These are phyloP conservation scores for Crematogaster levior DNA, from an alignment of 2,888 invertebrate species.

Conservation along the genomic window DNA sequence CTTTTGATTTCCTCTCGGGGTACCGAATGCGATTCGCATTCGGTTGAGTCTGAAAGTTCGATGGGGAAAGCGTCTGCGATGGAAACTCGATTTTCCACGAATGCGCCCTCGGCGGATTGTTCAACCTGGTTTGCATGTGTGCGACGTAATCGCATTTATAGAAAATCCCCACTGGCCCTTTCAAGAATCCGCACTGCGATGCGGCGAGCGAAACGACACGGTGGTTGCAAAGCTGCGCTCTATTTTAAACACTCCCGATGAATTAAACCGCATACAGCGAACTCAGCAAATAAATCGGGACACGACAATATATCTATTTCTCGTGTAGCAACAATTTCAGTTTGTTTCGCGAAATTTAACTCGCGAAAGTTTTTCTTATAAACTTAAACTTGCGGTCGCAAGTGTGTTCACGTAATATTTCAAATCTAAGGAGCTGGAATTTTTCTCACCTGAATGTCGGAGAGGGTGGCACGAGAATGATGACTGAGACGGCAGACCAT, in stretches of 20 bases:
- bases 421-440: not conserved
- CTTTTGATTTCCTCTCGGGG: slow-evolving; percentile 71
- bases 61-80: slow-evolving; percentile 75
- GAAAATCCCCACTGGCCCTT: slow-evolving; percentile 72
- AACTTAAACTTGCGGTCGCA: not conserved
- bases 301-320: not conserved
- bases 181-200: slow-evolving; percentile 59
- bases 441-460: slow-evolving; percentile 92
- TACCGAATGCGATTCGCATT: slow-evolving; percentile 52
- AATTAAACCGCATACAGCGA: slow-evolving; percentile 25
- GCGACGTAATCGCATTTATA: slow-evolving; percentile 73
- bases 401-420: slow-evolving; percentile 3
- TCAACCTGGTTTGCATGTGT: slow-evolving; percentile 69
- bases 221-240: slow-evolving; percentile 17
- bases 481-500: slow-evolving; percentile 97
- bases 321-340: not conserved
- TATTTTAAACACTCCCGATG: slow-evolving; percentile 31
- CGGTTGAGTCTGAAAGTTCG: slow-evolving; percentile 65
- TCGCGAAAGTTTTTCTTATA: not conserved
- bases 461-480: slow-evolving; percentile 95
- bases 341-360: not conserved
- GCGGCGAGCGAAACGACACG: slow-evolving; percentile 39
- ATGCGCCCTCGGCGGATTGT: slow-evolving; percentile 71
- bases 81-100: slow-evolving; percentile 79
- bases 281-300: slow-evolving; percentile 15